Conservation (phyloP, 2,797 vertebrate genomes). For the Tachyglossus aculeatus region DNA sequence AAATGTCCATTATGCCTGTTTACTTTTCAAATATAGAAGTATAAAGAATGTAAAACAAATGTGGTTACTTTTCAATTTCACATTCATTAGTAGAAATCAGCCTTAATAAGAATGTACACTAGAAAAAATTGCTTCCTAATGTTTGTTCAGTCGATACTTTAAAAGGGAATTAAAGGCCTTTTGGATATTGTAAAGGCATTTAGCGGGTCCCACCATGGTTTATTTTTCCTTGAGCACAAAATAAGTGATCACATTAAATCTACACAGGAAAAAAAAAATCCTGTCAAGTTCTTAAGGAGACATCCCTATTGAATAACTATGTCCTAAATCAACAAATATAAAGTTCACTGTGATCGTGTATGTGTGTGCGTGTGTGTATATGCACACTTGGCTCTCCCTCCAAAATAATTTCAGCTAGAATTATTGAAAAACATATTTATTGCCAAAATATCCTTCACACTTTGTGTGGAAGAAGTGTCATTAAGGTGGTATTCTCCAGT, state of each 20-base stretch:
- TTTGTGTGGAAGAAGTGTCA: too few species aligned
- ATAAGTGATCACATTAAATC: background rate
- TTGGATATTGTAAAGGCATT: background rate
- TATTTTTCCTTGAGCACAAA: background rate
- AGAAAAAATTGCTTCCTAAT: background rate
- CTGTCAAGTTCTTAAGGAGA: background rate
- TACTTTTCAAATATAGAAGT: slow-evolving; percentile 12
- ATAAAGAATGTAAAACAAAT: slow-evolving; percentile 11
- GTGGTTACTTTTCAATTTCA: background rate
- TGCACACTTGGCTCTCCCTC: too few species aligned
- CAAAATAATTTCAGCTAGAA: too few species aligned
- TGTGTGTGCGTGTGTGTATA: too few species aligned
- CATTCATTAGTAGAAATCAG: slow-evolving; percentile 3
- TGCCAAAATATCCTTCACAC: too few species aligned
- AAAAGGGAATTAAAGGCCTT: background rate
- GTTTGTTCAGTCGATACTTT: background rate
- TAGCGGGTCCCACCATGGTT: background rate
- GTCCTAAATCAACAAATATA: background rate
- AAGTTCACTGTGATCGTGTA: too few species aligned
- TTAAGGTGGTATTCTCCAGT: too few species aligned
- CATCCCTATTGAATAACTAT: background rate
- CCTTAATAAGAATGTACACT: slow-evolving; percentile 8
- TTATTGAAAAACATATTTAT: too few species aligned
- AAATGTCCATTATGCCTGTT: background rate
- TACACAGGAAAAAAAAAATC: background rate